Evolutionary conservation across 2,888 invertebrate genomes (phyloP).

Genomic region (Epicampocera succincta): DNA sequence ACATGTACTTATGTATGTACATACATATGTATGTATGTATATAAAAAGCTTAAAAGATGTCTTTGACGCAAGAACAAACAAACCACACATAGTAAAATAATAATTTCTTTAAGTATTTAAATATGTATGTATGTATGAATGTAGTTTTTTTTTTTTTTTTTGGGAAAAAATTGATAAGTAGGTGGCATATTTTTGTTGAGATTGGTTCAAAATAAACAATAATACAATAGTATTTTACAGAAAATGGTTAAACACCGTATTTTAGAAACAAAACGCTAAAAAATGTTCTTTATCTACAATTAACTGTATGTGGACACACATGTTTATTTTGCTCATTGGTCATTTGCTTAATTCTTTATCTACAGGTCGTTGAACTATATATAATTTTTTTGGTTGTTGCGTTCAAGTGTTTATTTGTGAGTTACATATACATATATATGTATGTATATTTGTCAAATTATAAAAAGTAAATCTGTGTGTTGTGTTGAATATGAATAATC

Average conservation of each 20-base stretch:
- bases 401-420: constrained; percentile 27
- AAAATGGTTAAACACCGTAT: neutral
- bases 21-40: too few relatives aligned
- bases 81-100: constrained; percentile 41
- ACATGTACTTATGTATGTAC: too few relatives aligned
- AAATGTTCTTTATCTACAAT: constrained; percentile 37
- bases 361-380: constrained; percentile 50
- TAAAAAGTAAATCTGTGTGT: constrained; percentile 10
- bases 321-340: neutral
- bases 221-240: neutral
- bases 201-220: neutral
- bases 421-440: neutral
- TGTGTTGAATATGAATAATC: too few relatives aligned
- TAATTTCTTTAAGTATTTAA: constrained; percentile 45
- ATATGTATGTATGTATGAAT: neutral
- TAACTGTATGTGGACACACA: too few relatives aligned
- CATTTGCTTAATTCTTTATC: constrained; percentile 58
- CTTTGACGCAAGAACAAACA: constrained; percentile 8
- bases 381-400: constrained; percentile 29
- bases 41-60: constrained; percentile 24
- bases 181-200: neutral
- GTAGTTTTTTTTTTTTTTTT: too few relatives aligned
- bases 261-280: constrained; percentile 8
- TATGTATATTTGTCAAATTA: constrained; percentile 25
- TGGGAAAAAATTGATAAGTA: too few relatives aligned